Evolutionary conservation across 2,113 vertebrate species (phyloP), one percentile per base, ranked within the genome.

Genomic region (Dasypus novemcinctus): DNA sequence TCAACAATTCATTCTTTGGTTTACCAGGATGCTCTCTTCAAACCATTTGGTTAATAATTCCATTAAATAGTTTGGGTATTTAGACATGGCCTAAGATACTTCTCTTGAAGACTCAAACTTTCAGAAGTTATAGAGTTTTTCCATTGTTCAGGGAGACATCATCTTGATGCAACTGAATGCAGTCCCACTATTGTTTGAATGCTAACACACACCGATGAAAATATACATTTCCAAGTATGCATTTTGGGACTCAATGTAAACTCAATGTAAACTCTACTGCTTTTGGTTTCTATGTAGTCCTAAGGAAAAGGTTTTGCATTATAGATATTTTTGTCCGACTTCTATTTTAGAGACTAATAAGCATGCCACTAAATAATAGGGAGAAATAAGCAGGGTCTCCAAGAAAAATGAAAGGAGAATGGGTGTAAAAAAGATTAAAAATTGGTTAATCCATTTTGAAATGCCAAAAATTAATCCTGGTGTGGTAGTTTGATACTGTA

Each of bases 311-410:
- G 15, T 80, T 85, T 21, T 93, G 78, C 25, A 14, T 38, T 72
- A 46, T 27, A 87, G 17, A 85, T 31, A 10, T 80, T 86, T 41
- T 82, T 33, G 11, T 78, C 38, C 90, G 20, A 63, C 31, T 63
- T 90, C 92, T 90, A 4, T 91, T 86, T 92, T 74, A 59, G 64
- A 90, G 25, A 93, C 31, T n/a, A 80, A 89, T 66, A 11, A 74
- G 29, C 63, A 92, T 75, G 4, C 66, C 31, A 78, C 81, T 41
- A 93, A 91, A 83, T 71, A 83, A 64, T n/a, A 81, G 54, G 21
- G 21, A 12, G 15, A 85, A 72, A 57, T 78, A 89, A n/a, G 25
- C 43, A 90, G 33, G 3, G 7, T 87, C 83, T 87, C 33, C 29
- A 80, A 84, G 72, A 90, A 82, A 81, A 74, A 83, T 57, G 38